Base-by-base conservation (phyloP, 2,888 invertebrate genomes). In the Drosophila gaucha region DNA sequence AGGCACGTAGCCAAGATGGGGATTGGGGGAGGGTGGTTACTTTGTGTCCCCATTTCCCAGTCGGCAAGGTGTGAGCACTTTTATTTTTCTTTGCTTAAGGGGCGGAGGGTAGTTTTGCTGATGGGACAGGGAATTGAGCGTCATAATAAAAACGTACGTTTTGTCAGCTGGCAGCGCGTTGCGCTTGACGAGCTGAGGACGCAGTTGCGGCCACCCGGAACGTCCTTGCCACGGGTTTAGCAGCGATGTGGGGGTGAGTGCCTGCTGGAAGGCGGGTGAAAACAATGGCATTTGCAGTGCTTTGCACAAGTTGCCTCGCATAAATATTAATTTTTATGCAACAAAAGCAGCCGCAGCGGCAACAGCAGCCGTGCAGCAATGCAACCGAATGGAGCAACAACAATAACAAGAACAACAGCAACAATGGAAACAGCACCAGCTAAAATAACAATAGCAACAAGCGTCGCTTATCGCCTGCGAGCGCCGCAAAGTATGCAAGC, bases 311-410 rank as follows among this genome's bases (percentile, higher is more conserved):
- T 88, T 86, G 83, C 79, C 65, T 78, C 79, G 80, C 89, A 88
- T 84, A 88, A 84, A 84, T 84, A 88, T 84, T 84, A 84, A 84
- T 84, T 88, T 86, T 86, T 80, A 86, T 84, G 77, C 83, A 80
- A 86, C 88, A 84, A 86, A 77, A 78, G 73, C 74, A 59, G 62
- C 70, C 50, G 64, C 57, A 55, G 50, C 54, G 28, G 44, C 55
- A 63, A 24, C 57, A 41, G 67, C 56, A 72, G 68, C 47, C 56
- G 54, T 55, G 41, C 33, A 43, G 26, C 49, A 52, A 41, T 41
- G 60, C 59, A 74, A 67, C 33, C 59, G 67, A 67, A 73, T 67
- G 69, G n/a, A 43, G 33, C 75, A 71, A 44, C 67, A 68, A 12
- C 31, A 59, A 5, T 33, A 62, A 16, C 35, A 46, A 12, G 38